A percentile compares a stretch with the other conserved stretches of the same genome.
phyloP scores from a whole-genome alignment of 2,113 vertebrate species.

The Origma solitaria region DNA sequence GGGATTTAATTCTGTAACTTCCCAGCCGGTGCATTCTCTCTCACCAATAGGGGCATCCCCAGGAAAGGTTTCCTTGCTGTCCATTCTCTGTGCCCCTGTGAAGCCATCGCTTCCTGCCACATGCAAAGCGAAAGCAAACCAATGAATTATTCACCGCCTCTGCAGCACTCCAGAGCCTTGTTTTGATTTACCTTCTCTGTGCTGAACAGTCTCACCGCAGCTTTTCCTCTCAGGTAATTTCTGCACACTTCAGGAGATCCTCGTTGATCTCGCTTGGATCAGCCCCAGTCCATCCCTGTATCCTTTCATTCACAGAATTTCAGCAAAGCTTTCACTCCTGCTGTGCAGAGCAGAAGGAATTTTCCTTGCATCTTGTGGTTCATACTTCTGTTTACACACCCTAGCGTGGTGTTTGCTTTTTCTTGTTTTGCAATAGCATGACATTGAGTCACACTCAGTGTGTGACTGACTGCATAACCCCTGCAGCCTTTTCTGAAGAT shows the following conservation, averaged over 20 bases:
- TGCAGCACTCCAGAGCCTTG: not conserved
- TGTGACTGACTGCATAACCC: not conserved
- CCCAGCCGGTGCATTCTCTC: not conserved
- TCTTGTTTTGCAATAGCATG: not conserved
- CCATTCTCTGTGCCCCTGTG: not conserved
- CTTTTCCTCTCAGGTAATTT: not conserved
- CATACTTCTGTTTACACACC: not conserved
- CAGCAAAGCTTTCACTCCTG: not conserved
- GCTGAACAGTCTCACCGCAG: not conserved
- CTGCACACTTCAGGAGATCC: not conserved
- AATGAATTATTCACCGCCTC: fast-evolving
- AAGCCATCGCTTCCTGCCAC: not conserved
- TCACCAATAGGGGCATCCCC: not conserved
- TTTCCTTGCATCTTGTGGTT: not conserved
- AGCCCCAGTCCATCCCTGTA: not conserved
- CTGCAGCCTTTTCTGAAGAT: not conserved
- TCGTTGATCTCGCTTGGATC: not conserved
- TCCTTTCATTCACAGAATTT: not conserved
- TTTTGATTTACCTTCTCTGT: not conserved
- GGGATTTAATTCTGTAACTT: not conserved
- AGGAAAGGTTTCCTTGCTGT: not conserved
- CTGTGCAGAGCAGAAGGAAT: not conserved
- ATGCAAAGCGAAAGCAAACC: no score
- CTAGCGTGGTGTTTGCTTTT: not conserved
- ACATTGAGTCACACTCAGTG: not conserved